Evolutionary conservation across 2,797 vertebrate species (phyloP), one percentile per base, ranked within the genome.

Genomic region (Gadopsis bispinosus): DNA sequence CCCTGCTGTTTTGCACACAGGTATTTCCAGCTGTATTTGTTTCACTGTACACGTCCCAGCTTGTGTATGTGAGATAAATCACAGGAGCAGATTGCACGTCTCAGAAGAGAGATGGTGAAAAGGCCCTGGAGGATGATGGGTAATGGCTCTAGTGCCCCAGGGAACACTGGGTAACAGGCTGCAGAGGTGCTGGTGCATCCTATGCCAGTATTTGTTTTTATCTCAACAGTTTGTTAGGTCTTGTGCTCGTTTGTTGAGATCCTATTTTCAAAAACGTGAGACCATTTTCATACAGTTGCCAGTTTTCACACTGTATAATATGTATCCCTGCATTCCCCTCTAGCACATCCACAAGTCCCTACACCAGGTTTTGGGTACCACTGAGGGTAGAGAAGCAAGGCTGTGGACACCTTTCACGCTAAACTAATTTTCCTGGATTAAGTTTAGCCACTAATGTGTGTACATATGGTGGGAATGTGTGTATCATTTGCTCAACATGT

Each of bases 61-160:
- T 6, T 35, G 48, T 67, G 41, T 14, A 22, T 26, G 33, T 13
- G 43, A 73, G 63, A 82, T 31, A 47, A 51, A 60, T 56, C 26
- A 26, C 26, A 26, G 26, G 59, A 62, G 50, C 16, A 63, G 69
- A 33, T 45, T 31, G 2, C 20, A 19, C 0, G 1, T 64, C 67
- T 67, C 54, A 12, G 35, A 37, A 68, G 69, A 60, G 43, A 62
- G 54, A 51, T 4, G 13, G 56, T 10, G 48, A 75, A 11, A 35
- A 54, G 31, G n/a, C 33, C 60, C 72, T 12, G 39, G 7, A 39
- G 55, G 48, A 39, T 71, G 55, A 41, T 71, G 67, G 73, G 56
- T 58, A 63, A 77, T 63, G 26, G 31, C 29, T 60, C 5, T 1
- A 12, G 12, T n/a, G 63, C 69, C 53, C 12, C 12, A 1, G 54